Conservation (phyloP, 2,797 vertebrate species). For the Hypotaenidia okinawae region DNA sequence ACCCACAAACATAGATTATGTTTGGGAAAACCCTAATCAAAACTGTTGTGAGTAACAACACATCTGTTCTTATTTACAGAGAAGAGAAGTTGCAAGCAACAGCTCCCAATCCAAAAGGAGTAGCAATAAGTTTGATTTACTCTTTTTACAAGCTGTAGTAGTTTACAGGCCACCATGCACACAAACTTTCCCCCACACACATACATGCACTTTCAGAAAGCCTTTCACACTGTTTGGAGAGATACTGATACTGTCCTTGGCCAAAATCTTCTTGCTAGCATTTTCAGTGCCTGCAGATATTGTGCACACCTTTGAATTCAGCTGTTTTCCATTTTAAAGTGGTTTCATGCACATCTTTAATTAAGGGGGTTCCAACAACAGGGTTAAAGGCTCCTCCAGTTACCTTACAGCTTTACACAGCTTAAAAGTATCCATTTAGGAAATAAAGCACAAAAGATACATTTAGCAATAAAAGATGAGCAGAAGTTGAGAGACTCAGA, state of each 20-base stretch:
- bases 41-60: constrained; percentile 24
- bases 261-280: not conserved
- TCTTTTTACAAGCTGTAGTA: constrained; percentile 7
- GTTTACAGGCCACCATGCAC: not conserved
- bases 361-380: not conserved
- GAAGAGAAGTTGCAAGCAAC: constrained; percentile 1
- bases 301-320: constrained; percentile 17
- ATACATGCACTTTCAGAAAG: not conserved
- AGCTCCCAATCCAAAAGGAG: constrained; percentile 30
- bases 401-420: constrained; percentile 20
- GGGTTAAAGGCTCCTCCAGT: constrained; percentile 42
- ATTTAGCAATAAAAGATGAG: not conserved
- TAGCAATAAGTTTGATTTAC: constrained; percentile 28
- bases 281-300: constrained; percentile 18
- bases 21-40: constrained; percentile 66
- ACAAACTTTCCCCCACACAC: not conserved
- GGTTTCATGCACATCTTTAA: not conserved
- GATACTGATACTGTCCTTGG: not conserved
- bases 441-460: not conserved
- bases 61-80: constrained; percentile 73
- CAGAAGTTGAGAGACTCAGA: not conserved
- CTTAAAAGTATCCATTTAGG: not conserved
- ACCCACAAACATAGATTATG: not conserved
- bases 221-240: not conserved
- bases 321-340: constrained; percentile 31